Conservation (phyloP, 2,797 vertebrate species). For the Tragelaphus eurycerus region DNA sequence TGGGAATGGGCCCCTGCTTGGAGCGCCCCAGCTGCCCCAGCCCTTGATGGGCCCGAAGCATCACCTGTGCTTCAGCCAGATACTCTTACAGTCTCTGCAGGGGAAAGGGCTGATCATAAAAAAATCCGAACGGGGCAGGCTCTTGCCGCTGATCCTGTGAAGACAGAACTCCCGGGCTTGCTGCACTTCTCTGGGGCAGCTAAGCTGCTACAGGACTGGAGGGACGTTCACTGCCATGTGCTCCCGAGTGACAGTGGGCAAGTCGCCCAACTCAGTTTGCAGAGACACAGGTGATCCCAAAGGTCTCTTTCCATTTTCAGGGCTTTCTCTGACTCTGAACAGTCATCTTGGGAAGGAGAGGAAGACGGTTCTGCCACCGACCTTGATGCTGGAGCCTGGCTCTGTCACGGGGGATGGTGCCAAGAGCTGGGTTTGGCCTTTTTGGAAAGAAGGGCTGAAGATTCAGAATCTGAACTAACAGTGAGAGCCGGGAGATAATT, state of each 20-base stretch:
- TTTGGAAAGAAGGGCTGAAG: conserved; percentile 20
- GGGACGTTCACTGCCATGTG: not conserved
- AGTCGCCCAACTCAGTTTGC: not conserved
- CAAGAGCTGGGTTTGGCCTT: not conserved
- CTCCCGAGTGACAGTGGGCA: not conserved
- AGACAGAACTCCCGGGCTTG: not conserved
- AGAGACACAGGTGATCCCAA: conserved; percentile 3
- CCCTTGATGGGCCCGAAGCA: not conserved
- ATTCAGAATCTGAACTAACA: conserved; percentile 41
- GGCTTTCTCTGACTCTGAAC: conserved; percentile 28
- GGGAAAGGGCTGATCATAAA: not conserved
- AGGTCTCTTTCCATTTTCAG: conserved; percentile 18
- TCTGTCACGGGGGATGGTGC: not conserved
- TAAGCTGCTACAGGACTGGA: not conserved
- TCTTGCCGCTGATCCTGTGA: not conserved
- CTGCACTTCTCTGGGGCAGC: not conserved
- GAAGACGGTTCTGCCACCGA: conserved; percentile 16
- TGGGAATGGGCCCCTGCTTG: not conserved
- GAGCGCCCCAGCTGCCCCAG: not conserved
- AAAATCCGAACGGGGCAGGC: not conserved
- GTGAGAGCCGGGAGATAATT: conserved; percentile 34
- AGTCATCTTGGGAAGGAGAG: conserved; percentile 39
- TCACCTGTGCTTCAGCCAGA: not conserved
- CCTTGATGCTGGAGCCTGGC: not conserved
- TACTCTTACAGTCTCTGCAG: not conserved